Evolutionary conservation across 1,140 invertebrate genomes (phyloP), one percentile per base, ranked within the genome.

Genomic region (Aphelenchoides fujianensis): DNA sequence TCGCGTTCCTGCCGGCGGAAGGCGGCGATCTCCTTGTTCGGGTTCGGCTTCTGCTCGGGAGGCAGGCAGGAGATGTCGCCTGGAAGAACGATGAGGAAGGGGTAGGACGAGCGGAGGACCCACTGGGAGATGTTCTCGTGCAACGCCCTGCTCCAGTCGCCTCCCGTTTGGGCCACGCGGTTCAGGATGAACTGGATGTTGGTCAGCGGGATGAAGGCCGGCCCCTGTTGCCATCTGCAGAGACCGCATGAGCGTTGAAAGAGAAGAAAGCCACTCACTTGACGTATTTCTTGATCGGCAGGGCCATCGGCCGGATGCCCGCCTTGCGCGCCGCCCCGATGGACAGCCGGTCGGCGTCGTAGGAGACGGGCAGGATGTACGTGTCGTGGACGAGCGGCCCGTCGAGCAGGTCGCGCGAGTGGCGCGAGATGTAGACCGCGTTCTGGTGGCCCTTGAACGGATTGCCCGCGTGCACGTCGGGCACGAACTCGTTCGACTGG

Each of bases 241-340:
- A 66, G 31, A 31, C 32, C 32, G 2, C n/a, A 66, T 66, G 37
- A 66, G 32, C 34, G 0, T 66, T 59, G 23, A 7, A 30, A 5
- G 7, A 5, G 19, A 59, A 23, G 12, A 19, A 23, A 59, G 34
- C 34, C 5, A 59, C 55, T 23, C 19, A 70, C 54, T 67, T 68
- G 12, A 70, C 35, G 54, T 70, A 70, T 67, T 70, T 70, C 16
- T 37, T 12, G 19, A 70, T 37, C 7, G 69, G 69, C 3, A 70
- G 34, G 16, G 66, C 30, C 23, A 67, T 37, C 19, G 69, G 63
- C 3, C 30, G 54, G 28, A 70, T 32, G 7, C 32, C 52, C 9
- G 31, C 66, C 32, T 28, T 69, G 16, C 31, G 12, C 16, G 54
- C 64, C 0, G 28, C 61, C 30, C 35, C 23, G 5, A 70, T n/a